Evolutionary conservation across 2,113 vertebrate species (phyloP).

Genomic region (Jacana jacana): DNA sequence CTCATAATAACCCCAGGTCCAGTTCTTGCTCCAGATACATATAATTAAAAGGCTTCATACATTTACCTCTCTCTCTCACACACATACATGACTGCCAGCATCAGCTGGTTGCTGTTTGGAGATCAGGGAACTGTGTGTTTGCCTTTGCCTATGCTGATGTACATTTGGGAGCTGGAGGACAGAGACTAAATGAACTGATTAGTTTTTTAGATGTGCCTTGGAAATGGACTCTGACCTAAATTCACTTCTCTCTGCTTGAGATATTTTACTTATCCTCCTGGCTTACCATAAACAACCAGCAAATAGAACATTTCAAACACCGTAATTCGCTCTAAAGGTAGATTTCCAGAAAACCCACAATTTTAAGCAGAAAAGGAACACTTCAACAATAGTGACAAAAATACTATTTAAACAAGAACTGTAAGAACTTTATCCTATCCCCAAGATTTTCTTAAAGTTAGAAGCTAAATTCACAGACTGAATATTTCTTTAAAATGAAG

Average conservation of each 20-base stretch:
- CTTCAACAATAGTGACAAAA: not conserved
- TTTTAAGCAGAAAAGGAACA: not conserved
- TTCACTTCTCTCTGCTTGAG: not conserved
- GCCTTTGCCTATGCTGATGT: not conserved
- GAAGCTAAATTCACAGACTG: constrained; percentile 1
- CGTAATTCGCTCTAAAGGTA: not conserved
- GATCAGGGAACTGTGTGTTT: not conserved
- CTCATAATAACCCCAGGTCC: not conserved
- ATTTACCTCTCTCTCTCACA: not conserved
- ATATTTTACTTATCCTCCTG: not conserved
- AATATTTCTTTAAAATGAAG: constrained; percentile 39
- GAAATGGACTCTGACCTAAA: constrained; percentile 23
- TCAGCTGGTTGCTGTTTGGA: not conserved
- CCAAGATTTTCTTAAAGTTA: not conserved
- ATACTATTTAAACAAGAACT: not conserved
- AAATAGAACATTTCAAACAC: not conserved
- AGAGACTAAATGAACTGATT: constrained; percentile 5
- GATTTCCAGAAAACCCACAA: not conserved
- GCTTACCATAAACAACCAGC: not conserved
- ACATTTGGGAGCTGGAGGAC: constrained; percentile 3
- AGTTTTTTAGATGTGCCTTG: constrained; percentile 6
- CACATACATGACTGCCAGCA: not conserved
- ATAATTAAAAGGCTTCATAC: not conserved
- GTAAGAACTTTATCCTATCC: not conserved
- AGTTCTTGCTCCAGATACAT: constrained; percentile 2